Evolutionary conservation across 2,113 vertebrate genomes (phyloP).

Genomic region (Acrocephalus kingi): DNA sequence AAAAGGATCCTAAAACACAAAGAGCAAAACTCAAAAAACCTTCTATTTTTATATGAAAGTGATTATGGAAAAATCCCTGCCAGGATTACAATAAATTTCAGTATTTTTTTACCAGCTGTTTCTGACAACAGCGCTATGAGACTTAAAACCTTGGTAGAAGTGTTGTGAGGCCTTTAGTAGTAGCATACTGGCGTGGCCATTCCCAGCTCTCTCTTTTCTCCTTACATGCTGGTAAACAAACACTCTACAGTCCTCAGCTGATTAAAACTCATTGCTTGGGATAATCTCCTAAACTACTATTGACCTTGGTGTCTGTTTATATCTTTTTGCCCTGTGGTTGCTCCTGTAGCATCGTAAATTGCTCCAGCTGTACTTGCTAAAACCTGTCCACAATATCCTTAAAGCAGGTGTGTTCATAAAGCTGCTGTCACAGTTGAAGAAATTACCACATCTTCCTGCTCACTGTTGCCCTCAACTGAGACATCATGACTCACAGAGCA

Average conservation of each 20-base stretch:
- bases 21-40: background rate
- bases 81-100: background rate
- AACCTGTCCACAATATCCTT: background rate
- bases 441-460: background rate
- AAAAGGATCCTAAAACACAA: background rate
- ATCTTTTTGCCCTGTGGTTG: background rate
- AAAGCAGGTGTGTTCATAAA: background rate
- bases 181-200: background rate
- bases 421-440: background rate
- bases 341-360: background rate
- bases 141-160: background rate
- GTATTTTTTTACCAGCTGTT: background rate
- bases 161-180: background rate
- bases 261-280: background rate
- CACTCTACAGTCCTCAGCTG: background rate
- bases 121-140: background rate
- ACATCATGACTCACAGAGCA: background rate
- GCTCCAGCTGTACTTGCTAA: background rate
- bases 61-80: fast-evolving
- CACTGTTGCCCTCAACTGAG: background rate
- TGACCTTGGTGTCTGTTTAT: background rate
- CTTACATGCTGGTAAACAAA: background rate
- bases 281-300: background rate
- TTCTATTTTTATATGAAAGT: background rate
- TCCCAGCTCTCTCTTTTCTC: background rate